Percentiles rank a stretch among this genome's conserved stretches.
Evolutionary conservation across 2,113 vertebrate species (phyloP).

Genomic region (Phrynosoma blainvillii): DNA sequence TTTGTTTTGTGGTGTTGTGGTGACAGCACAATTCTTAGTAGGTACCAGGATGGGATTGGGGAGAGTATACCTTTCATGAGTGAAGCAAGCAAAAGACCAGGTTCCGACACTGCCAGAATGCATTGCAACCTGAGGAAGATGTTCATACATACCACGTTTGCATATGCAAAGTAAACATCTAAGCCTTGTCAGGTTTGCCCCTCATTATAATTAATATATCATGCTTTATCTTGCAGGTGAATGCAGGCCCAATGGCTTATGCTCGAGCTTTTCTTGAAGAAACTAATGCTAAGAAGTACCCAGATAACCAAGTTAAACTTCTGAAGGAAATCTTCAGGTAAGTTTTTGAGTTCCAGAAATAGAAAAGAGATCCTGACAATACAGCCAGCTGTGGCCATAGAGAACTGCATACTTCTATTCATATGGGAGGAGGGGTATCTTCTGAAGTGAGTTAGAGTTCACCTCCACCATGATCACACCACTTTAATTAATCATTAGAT

Average conservation of each 20-base stretch:
- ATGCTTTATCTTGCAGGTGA: constrained; percentile 80
- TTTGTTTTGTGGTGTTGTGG: too few relatives aligned
- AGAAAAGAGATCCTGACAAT: background rate
- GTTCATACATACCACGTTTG: background rate
- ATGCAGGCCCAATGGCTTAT: constrained; percentile 97
- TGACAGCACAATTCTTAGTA: background rate
- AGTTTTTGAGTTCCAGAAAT: background rate
- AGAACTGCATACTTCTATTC: background rate
- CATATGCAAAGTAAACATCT: background rate
- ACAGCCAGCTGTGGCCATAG: background rate
- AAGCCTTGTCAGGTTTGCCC: background rate
- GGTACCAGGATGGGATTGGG: background rate
- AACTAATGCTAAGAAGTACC: constrained; percentile 96
- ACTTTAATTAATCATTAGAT: constrained; percentile 4
- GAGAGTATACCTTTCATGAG: background rate
- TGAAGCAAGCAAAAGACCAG: background rate
- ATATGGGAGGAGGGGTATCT: background rate
- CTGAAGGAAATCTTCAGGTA: constrained; percentile 99
- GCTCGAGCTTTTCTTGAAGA: constrained; percentile 96
- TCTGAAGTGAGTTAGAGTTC: background rate
- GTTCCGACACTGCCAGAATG: background rate
- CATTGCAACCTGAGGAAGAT: background rate
- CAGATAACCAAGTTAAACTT: constrained; percentile 97
- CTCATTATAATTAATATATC: background rate
- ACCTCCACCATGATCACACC: background rate